A percentile compares a stretch with the other conserved stretches of the same genome.
These are phyloP conservation scores for Halcyon senegalensis DNA, from an alignment of 2,113 vertebrate species.

Conservation along the genomic window DNA sequence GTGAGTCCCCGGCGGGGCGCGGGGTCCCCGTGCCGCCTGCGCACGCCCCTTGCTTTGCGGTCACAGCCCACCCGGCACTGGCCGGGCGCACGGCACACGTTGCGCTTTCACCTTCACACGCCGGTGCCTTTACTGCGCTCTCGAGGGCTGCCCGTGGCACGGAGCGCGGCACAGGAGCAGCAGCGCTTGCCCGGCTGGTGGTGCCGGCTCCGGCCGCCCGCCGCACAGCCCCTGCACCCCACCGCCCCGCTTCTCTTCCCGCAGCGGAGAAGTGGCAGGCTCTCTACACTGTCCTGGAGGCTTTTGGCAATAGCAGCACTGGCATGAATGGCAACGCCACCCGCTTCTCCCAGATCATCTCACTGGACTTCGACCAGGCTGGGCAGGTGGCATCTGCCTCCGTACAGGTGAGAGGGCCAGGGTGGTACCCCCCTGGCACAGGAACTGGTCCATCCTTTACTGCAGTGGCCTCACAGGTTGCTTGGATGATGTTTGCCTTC, in stretches of 20 bases:
- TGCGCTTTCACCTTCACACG: background rate
- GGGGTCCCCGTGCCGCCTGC: fast-evolving
- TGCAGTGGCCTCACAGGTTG: background rate
- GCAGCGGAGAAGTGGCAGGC: slow-evolving; percentile 97
- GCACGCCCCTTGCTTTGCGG: background rate
- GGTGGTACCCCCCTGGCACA: background rate
- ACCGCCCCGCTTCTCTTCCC: slow-evolving; percentile 28
- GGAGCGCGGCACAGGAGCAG: background rate
- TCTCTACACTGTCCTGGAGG: slow-evolving; percentile 92
- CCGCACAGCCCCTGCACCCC: background rate
- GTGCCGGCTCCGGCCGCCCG: background rate
- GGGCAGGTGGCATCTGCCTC: slow-evolving; percentile 97
- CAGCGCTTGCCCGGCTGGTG: background rate
- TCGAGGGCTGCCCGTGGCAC: background rate
- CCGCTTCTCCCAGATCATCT: slow-evolving; percentile 95
- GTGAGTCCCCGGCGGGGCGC: slow-evolving; percentile 53
- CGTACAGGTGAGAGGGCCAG: slow-evolving; percentile 84
- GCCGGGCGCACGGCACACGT: fast-evolving
- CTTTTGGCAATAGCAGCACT: slow-evolving; percentile 93
- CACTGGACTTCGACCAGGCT: slow-evolving; percentile 95
- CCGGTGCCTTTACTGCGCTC: fast-evolving
- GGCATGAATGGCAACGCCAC: slow-evolving; percentile 91
- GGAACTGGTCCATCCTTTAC: background rate
- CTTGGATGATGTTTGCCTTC: background rate
- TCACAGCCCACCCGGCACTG: fast-evolving